phyloP scores from a whole-genome alignment of 37 sponge, comb jelly and placozoan species.

The Diacarnus erythraeanus region DNA sequence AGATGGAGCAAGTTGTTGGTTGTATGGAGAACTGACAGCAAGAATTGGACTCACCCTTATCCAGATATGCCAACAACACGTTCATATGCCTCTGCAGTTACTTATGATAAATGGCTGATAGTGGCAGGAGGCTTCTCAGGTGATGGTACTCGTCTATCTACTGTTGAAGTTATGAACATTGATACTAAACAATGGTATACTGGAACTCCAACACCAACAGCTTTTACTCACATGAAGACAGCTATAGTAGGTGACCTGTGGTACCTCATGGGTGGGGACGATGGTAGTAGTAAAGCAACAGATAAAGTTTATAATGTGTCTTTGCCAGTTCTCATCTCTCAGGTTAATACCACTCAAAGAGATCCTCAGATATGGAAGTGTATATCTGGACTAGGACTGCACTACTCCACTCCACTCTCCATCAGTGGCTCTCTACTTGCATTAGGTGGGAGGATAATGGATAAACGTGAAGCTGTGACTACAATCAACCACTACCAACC shows the following conservation, averaged over 20 bases:
- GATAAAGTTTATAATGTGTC: constrained; percentile 3
- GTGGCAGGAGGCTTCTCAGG: constrained; percentile 4
- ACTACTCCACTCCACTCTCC: constrained; percentile 3
- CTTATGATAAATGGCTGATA: background rate
- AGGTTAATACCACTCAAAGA: background rate
- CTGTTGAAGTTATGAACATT: background rate
- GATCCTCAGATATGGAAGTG: background rate
- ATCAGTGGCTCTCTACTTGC: constrained; percentile 3
- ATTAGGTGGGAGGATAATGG: background rate
- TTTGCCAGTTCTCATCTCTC: background rate
- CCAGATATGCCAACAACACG: constrained; percentile 26
- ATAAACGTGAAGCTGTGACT: background rate
- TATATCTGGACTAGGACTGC: background rate
- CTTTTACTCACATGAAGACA: background rate
- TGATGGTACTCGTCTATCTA: background rate
- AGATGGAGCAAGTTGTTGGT: background rate
- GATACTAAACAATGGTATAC: background rate
- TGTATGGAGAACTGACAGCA: background rate
- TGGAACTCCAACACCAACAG: background rate
- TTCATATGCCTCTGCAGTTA: background rate
- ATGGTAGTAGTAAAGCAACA: background rate
- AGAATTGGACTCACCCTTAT: constrained; percentile 20
- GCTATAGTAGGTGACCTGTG: background rate
- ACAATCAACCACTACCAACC: constrained; percentile 24
- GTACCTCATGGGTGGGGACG: constrained; percentile 8